A percentile compares a stretch with the other conserved stretches of the same genome.
These are phyloP conservation scores for Pseudomugil gertrudae DNA, from an alignment of 2,797 vertebrate genomes.

Conservation along the genomic window DNA sequence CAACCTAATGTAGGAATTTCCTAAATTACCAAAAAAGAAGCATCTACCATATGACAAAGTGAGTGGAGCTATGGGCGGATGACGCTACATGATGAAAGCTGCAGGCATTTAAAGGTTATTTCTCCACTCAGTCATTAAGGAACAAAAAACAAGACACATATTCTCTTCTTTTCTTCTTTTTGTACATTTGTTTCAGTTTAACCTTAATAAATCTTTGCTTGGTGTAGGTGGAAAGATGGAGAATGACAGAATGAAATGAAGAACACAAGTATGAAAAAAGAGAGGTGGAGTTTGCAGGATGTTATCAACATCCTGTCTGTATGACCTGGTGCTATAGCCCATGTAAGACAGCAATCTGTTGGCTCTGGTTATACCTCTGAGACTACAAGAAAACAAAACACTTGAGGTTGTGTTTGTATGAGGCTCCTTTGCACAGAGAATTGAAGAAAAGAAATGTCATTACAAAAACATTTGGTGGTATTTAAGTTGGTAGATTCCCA, in stretches of 20 bases:
- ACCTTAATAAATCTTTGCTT: slow-evolving; percentile 1
- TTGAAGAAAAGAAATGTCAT: background rate
- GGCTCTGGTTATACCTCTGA: slow-evolving; percentile 42
- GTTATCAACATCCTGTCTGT: slow-evolving; percentile 71
- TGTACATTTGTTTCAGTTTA: slow-evolving; percentile 10
- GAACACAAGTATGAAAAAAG: slow-evolving; percentile 26
- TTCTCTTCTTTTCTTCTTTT: background rate
- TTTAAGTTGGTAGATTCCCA: background rate
- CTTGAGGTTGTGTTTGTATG: slow-evolving; percentile 17
- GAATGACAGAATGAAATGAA: slow-evolving; percentile 14
- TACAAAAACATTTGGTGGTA: background rate
- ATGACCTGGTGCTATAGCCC: slow-evolving; percentile 62
- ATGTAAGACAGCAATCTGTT: slow-evolving; percentile 60
- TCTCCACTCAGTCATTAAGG: slow-evolving; percentile 10
- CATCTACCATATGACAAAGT: background rate
- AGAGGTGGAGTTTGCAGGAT: slow-evolving; percentile 60
- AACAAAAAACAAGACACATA: background rate
- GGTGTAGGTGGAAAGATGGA: slow-evolving; percentile 26
- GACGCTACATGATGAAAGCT: slow-evolving; percentile 40
- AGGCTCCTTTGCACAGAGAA: slow-evolving; percentile 12
- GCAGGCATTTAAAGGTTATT: background rate
- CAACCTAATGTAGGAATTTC: slow-evolving; percentile 45
- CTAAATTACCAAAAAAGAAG: slow-evolving; percentile 38
- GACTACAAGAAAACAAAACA: slow-evolving; percentile 27
- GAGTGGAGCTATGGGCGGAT: slow-evolving; percentile 21